phyloP scores from a whole-genome alignment of 23 tunicate genomes.

The Oikopleura dioica region DNA sequence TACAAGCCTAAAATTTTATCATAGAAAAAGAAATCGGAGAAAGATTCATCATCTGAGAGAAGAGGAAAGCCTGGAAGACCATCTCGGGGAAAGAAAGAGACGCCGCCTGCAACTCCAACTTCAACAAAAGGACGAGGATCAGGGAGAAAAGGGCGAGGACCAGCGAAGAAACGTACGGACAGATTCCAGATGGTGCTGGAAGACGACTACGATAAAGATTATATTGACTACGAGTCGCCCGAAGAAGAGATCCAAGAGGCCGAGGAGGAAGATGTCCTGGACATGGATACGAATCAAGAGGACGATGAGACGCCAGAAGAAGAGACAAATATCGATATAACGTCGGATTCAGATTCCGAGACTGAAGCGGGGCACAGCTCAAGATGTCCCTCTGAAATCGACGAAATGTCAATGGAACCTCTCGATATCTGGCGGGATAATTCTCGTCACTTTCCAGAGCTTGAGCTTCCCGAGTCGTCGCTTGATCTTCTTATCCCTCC shows the following conservation, averaged over 20 bases:
- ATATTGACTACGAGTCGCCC: slow-evolving; percentile 11
- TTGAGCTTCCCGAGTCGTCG: neutral
- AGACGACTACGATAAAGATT: neutral
- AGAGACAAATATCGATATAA: neutral
- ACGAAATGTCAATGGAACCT: slow-evolving; percentile 3
- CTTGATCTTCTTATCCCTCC: slow-evolving; percentile 9
- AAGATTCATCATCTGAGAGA: neutral
- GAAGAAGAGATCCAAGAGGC: neutral
- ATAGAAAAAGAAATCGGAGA: neutral
- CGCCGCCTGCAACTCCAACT: neutral
- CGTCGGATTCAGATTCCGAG: neutral
- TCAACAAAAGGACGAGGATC: neutral
- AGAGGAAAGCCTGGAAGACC: neutral
- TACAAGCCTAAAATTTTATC: too few relatives aligned
- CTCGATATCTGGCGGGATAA: slow-evolving; percentile 4
- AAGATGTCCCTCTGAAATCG: slow-evolving; percentile 1
- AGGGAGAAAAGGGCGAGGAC: neutral
- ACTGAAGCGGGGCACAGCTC: neutral
- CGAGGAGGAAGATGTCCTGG: neutral
- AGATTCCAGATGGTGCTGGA: neutral
- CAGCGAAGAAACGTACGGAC: neutral
- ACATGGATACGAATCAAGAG: neutral
- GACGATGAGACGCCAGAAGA: neutral
- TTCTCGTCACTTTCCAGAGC: neutral
- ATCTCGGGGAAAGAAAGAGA: neutral